Base-by-base conservation (phyloP, 2,797 vertebrate species). In the Eutrigla gurnardus region DNA sequence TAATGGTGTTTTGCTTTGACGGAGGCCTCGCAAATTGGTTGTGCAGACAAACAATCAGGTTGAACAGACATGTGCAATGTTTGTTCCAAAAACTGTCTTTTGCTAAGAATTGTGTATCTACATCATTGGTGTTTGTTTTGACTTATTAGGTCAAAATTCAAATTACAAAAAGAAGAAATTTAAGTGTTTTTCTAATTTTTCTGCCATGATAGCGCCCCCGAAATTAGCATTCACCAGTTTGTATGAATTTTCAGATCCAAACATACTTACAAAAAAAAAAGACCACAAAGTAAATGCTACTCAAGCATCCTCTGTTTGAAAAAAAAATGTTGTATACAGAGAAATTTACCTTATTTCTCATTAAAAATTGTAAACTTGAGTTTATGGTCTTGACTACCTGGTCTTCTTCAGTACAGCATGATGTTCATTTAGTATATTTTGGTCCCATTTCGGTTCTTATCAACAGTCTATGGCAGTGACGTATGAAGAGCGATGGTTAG, bases 1-100 rank as follows among this genome's bases (percentile, higher is more conserved):
- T 65, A 62, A 61, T 47, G 43, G 35, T 65, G 46, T 60, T 73
- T 69, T 67, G 33, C 53, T 73, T 71, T 73, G 50, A 73, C n/a
- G 63, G 52, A 75, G 65, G 47, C 7, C 5, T 75, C 49, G 37
- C 35, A 62, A 78, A 72, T 58, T 65, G 25, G 46, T 58, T 32
- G 49, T 18, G 59, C 39, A 77, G 52, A 55, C 13, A 77, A 66
- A 75, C 61, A 84, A 69, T 69, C 45, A 32, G 0, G 58, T 32
- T 14, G 58, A 43, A 45, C 25, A 33, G 7, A 0, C 25, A 42
- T 0, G 13, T 25, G n/a, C 57, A 59, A 59, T 59, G 57, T 65
- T 45, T 10, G 54, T 42, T 6, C 11, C 39, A 36, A 52, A 68
- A 60, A 52, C 25, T 63, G 40, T 2, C 13, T 54, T 67, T 47